A percentile compares a stretch with the other conserved stretches of the same genome.
Evolutionary conservation across 2,113 vertebrate genomes (phyloP).

Genomic region (Crocuta crocuta): DNA sequence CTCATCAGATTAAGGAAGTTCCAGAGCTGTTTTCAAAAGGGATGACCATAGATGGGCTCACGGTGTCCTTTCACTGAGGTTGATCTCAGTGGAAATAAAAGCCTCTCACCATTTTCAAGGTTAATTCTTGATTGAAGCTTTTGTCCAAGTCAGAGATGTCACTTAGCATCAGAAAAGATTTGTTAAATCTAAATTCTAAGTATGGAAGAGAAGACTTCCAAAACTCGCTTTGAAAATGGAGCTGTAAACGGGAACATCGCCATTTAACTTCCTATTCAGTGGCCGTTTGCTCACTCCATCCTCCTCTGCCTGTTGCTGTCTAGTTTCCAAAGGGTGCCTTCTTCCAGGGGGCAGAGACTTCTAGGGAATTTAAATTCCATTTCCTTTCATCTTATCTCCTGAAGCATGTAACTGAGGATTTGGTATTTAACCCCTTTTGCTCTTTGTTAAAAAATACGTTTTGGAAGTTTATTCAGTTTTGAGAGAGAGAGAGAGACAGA

Average conservation of each 20-base stretch:
- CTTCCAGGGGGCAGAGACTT: neutral
- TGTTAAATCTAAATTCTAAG: neutral
- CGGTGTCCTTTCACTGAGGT: neutral
- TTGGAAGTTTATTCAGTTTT: too few relatives aligned
- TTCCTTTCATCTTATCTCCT: neutral
- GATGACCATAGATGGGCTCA: too few relatives aligned
- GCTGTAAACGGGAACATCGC: neutral
- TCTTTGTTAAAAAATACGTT: too few relatives aligned
- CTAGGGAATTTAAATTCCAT: neutral
- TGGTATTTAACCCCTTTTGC: neutral
- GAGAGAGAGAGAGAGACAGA: too few relatives aligned
- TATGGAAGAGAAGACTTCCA: neutral
- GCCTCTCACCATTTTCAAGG: neutral
- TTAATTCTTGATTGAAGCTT: neutral
- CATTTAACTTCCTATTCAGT: rapidly evolving
- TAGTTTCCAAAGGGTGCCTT: neutral
- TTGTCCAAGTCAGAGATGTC: neutral
- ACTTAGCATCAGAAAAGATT: neutral
- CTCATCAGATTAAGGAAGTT: slow-evolving; percentile 3
- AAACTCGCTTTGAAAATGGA: neutral
- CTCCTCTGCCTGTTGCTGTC: rapidly evolving
- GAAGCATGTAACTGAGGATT: neutral
- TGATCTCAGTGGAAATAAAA: neutral
- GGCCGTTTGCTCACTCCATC: rapidly evolving
- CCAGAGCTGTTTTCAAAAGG: neutral